Base-by-base conservation (phyloP, 2,797 vertebrate species). In the Helostoma temminkii region DNA sequence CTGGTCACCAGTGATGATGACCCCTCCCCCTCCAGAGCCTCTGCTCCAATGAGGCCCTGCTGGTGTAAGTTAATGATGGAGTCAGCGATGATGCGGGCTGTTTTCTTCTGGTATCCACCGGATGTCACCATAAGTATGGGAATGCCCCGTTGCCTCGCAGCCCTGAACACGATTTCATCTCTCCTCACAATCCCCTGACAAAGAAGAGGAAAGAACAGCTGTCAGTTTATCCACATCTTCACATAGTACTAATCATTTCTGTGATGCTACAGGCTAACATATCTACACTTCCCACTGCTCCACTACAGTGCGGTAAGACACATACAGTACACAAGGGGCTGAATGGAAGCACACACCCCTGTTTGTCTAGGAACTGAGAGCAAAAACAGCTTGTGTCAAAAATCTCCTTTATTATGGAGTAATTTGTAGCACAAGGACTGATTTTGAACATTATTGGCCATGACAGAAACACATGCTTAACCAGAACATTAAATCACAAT, bases 41-140 rank as follows among this genome's bases (percentile, higher is more conserved):
- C 86, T 3, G 64, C 57, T 26, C 82, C 93, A 28, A 99, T 96
- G 65, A 99, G 92, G 22, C 95, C 94, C 81, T 95, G 88, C 50
- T 25, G 78, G 24, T 92, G 93, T 78, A 99, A 67, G 80, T 99
- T 98, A 25, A 98, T 93, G 82, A 99, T 97, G 81, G 97, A 99
- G 93, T 98, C 97, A 0, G 98, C 97, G 12, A 99, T 99, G 84
- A 99, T 96, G 11, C 96, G 95, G 0, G 97, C 98, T 0, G 98
- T 98, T 73, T 94, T 95, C 91, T 96, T 98, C 93, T 98, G 97
- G 89, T 99, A 99, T 3, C 98, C 98, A 0, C 98, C 98, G 0
- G 98, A 98, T 0, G 97, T 99, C 79, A 99, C 94, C 98, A 99
- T 99, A 49, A 99, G 94, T 71, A 99, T 95, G 4, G 98, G 98